Conservation (phyloP, 2,113 vertebrate genomes). For the Actinemys pallida region DNA sequence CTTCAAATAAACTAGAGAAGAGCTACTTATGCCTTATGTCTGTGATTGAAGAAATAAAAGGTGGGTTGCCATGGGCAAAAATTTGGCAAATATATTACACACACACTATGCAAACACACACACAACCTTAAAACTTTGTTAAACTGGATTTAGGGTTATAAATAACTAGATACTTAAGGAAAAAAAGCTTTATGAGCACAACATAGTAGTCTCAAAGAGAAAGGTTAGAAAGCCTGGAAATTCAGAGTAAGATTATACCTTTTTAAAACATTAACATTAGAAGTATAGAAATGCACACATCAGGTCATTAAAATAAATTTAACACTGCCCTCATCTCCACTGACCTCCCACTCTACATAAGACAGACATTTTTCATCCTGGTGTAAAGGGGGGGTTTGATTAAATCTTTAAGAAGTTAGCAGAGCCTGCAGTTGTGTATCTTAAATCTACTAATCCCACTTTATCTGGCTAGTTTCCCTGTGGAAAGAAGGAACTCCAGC, state of each 20-base stretch:
- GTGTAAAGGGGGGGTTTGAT: neutral
- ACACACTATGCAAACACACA: neutral
- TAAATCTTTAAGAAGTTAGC: neutral
- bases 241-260: neutral
- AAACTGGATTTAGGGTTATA: neutral
- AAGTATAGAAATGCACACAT: neutral
- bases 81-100: neutral
- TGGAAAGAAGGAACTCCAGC: neutral
- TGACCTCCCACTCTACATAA: neutral
- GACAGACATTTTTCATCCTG: neutral
- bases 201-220: neutral
- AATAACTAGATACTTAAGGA: neutral
- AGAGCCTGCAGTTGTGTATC: neutral
- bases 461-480: neutral
- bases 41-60: slow-evolving; percentile 4
- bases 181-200: neutral
- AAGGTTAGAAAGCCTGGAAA: neutral
- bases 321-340: neutral
- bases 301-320: neutral
- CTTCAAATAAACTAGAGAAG: neutral
- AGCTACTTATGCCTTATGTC: neutral
- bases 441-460: neutral
- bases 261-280: neutral
- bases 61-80: neutral
- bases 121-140: neutral